Evolutionary conservation across 2,797 vertebrate species (phyloP), one percentile per base, ranked within the genome.

Genomic region (Rhyacichthys aspro): DNA sequence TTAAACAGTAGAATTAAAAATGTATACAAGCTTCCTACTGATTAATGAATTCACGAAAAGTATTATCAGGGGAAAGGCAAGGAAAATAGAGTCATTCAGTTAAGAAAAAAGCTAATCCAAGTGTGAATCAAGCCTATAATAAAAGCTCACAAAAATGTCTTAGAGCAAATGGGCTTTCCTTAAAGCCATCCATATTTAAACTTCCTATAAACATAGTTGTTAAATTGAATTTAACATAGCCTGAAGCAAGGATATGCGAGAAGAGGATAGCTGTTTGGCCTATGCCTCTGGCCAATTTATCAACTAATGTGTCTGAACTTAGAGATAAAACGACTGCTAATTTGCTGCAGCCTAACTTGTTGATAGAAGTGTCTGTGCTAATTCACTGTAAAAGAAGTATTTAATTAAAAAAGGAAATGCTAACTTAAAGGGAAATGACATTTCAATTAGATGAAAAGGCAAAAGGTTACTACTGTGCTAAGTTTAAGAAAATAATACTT

Each of bases 371-470:
- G 39, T 47, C 50, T 63, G 59, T 70, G 67, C 54, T 50, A 69
- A 54, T 79, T 70, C 34, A 59, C 38, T 57, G 23, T 38, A 39
- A 32, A 43, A 49, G 38, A 17, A 72, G 60, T 76, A 74, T 78
- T 78, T 59, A 54, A 78, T 83, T 65, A 63, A 74, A 76, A 74
- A 59, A 61, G 1, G 43, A 75, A 53, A 72, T 47, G 15, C 49
- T 64, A 67, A 81, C 76, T 77, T 70, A 62, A 63, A 57, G 68
- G 55, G 34, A 72, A 11, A 37, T 75, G 65, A 70, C 55, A 79
- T 77, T 81, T 82, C 69, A 80, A 79, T 80, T 76, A 76, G 8
- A 3, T 44, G 34, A 76, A 78, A 79, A 76, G 73, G 42, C 48
- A 56, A 59, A 72, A 67, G 49, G 55, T 52, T 72, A 76, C 72